Conservation (phyloP, 2,113 vertebrate species). For the Parotia lawesii region DNA sequence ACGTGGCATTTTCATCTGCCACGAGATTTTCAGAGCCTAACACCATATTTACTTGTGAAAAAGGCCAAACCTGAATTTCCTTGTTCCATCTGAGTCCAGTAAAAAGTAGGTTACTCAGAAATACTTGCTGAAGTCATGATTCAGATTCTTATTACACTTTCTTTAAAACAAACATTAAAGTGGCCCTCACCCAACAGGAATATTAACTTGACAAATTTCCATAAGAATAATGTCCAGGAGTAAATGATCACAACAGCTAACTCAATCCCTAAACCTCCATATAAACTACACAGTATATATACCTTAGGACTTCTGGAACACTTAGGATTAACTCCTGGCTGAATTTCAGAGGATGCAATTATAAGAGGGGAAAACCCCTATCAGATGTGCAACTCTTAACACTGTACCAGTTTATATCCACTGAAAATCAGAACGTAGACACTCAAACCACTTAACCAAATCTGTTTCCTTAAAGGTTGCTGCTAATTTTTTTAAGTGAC, state of each 20-base stretch:
- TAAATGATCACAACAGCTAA: background rate
- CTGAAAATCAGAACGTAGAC: background rate
- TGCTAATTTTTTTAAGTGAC: background rate
- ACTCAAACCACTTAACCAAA: background rate
- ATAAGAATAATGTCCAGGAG: background rate
- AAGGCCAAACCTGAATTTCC: background rate
- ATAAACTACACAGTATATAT: background rate
- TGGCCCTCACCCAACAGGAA: background rate
- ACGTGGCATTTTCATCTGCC: background rate
- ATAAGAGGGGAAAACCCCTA: background rate
- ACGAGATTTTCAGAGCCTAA: background rate
- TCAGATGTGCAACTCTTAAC: background rate
- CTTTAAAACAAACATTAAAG: background rate
- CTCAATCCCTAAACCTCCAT: background rate
- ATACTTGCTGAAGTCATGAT: background rate
- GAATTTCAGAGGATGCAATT: background rate
- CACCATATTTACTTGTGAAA: background rate
- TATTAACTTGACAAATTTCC: background rate
- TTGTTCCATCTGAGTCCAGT: background rate
- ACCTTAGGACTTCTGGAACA: background rate
- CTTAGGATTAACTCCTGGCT: background rate
- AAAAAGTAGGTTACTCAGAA: background rate
- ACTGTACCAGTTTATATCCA: background rate
- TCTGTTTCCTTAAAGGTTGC: background rate
- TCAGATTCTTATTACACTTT: background rate